Base-by-base conservation (phyloP, 2,797 vertebrate species). In the Crossoptilon crossoptilon region DNA sequence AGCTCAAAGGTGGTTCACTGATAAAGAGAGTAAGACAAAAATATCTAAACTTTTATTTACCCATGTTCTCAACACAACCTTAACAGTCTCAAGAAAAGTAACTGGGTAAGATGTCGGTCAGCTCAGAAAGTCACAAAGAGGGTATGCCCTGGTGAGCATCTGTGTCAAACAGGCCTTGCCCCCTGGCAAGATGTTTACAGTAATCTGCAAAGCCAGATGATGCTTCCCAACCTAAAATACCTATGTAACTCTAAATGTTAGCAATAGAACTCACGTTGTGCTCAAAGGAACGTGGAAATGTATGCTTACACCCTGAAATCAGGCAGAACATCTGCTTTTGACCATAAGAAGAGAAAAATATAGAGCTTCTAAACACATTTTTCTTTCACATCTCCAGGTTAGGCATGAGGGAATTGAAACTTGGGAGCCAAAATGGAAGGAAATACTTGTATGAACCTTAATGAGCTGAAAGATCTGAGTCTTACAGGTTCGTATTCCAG, bases 391-490 rank as follows among this genome's bases (percentile, higher is more conserved):
- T 5, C 10, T 83, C 22, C 55, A 60, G 29, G 49, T 71, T 66
- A 74, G 59, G 26, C 62, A 64, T 26, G 43, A 77, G 49, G 14
- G 27, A 73, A 79, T 21, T 37, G 29, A 91, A 80, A 44, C 23
- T 29, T 37, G 63, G 73, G 83, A 84, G 11, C 73, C 75, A 48
- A 85, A 87, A 93, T 4, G 13, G 60, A 87, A 95, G 81, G 64
- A 87, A 91, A 80, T 77, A 69, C 39, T 83, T 62, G 59, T 44
- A 46, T 80, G 80, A 90, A 67, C 62, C 35, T 49, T 49, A 59
- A 46, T 69, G 68, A 92, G 60, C 48, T 44, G 49, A 68, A 91
- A 49, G 33, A 89, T 53, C 37, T 46, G 64, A 87, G 48, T 60
- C 39, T 74, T 73, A 58, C 48, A 68, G 66, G 19, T 33, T 31